Percentiles rank a stretch among this genome's conserved stretches.
Evolutionary conservation across 2,888 invertebrate species (phyloP).

Genomic region (Trachelus tabidus): DNA sequence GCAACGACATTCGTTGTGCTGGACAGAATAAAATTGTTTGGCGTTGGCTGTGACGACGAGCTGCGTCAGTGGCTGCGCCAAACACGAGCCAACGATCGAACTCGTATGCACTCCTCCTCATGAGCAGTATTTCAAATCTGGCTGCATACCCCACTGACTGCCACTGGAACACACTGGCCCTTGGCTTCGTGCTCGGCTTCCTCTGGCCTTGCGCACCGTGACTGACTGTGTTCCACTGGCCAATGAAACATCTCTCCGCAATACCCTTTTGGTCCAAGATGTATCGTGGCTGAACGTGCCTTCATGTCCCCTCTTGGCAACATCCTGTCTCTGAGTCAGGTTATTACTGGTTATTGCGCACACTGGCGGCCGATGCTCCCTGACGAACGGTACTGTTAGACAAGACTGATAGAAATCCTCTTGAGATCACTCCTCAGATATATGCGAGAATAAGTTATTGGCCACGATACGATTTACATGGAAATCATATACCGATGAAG

Average conservation of each 20-base stretch:
- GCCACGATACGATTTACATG: neutral
- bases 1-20: neutral
- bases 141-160: neutral
- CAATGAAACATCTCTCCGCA: neutral
- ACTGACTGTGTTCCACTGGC: neutral
- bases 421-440: neutral
- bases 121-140: neutral
- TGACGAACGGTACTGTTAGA: neutral
- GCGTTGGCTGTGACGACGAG: neutral
- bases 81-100: neutral
- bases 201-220: neutral
- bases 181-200: neutral
- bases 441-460: neutral
- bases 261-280: neutral
- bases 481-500: neutral
- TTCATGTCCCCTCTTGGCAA: neutral
- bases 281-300: neutral
- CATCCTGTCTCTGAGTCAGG: neutral
- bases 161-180: neutral
- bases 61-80: neutral
- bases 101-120: neutral
- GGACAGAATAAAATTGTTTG: neutral
- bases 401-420: neutral
- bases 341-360: neutral
- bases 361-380: neutral